A percentile compares a stretch with the other conserved stretches of the same genome.
Conservation (phyloP, 2,113 vertebrate genomes). For the Chrysochloris asiatica region DNA sequence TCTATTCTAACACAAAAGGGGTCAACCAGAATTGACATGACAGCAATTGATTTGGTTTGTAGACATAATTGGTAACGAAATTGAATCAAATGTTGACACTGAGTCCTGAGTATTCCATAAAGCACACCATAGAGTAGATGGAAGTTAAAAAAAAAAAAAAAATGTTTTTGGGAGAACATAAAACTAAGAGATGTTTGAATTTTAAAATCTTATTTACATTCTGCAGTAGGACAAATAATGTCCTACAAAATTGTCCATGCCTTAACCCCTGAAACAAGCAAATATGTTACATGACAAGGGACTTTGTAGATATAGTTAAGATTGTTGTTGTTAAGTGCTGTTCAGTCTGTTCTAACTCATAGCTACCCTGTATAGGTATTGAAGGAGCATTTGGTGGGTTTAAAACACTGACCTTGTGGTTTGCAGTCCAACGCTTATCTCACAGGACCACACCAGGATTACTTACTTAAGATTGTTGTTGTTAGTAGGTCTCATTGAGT, state of each 20-base stretch:
- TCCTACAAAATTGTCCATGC: background rate
- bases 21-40: no score
- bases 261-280: background rate
- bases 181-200: background rate
- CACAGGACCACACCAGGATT: no score
- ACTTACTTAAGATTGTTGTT: no score
- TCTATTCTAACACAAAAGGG: no score
- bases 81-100: background rate
- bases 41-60: background rate
- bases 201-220: constrained; percentile 1
- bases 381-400: no score
- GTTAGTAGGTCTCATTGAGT: no score
- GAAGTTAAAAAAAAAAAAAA: constrained; percentile 1
- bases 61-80: background rate
- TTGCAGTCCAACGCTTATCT: no score
- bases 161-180: background rate
- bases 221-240: background rate
- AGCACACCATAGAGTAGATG: background rate
- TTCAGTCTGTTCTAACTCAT: background rate
- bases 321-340: background rate
- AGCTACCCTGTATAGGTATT: no score
- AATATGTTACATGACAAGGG: background rate
- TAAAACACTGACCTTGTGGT: no score
- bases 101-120: background rate
- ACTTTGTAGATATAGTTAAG: background rate